A percentile compares a stretch with the other conserved stretches of the same genome.
Evolutionary conservation across 1,140 invertebrate genomes (phyloP).

Genomic region (Drosophila mayri): DNA sequence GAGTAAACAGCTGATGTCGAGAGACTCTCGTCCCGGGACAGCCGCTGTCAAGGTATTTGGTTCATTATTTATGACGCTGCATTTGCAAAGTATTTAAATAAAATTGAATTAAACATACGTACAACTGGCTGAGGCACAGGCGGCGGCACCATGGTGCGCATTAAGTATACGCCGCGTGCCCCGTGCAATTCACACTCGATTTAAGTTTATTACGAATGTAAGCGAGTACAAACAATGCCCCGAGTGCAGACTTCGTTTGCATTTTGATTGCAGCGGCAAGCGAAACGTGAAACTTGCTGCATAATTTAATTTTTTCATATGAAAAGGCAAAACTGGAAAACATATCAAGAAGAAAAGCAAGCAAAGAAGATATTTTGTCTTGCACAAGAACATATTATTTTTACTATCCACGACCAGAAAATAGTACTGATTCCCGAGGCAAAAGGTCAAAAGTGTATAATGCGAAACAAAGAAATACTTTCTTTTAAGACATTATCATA

Average conservation of each 20-base stretch:
- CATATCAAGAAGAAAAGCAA: slow-evolving; percentile 5
- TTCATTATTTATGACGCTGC: slow-evolving; percentile 72
- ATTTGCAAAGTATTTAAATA: slow-evolving; percentile 44
- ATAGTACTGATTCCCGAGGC: not conserved
- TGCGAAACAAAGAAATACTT: too few species aligned
- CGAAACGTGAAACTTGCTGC: slow-evolving; percentile 48
- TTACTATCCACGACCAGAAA: not conserved
- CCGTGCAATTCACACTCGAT: slow-evolving; percentile 64
- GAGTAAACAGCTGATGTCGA: slow-evolving; percentile 67
- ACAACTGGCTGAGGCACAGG: slow-evolving; percentile 9
- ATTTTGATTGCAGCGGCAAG: slow-evolving; percentile 48
- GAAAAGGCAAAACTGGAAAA: slow-evolving; percentile 9
- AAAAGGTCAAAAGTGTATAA: too few species aligned
- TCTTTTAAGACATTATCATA: too few species aligned
- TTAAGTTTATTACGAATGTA: slow-evolving; percentile 61
- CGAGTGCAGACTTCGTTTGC: slow-evolving; percentile 47
- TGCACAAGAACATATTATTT: not conserved
- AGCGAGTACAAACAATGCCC: slow-evolving; percentile 47
- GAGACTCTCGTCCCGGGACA: slow-evolving; percentile 14
- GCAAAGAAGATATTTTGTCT: not conserved
- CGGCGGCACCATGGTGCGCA: slow-evolving; percentile 15
- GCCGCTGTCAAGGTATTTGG: slow-evolving; percentile 61
- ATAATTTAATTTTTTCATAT: slow-evolving; percentile 49
- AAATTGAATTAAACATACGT: slow-evolving; percentile 54
- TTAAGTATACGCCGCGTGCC: slow-evolving; percentile 49